Percentiles rank a stretch among this genome's conserved stretches.
phyloP scores from a whole-genome alignment of 2,888 invertebrate species.

The Apomyelois bistriatella region DNA sequence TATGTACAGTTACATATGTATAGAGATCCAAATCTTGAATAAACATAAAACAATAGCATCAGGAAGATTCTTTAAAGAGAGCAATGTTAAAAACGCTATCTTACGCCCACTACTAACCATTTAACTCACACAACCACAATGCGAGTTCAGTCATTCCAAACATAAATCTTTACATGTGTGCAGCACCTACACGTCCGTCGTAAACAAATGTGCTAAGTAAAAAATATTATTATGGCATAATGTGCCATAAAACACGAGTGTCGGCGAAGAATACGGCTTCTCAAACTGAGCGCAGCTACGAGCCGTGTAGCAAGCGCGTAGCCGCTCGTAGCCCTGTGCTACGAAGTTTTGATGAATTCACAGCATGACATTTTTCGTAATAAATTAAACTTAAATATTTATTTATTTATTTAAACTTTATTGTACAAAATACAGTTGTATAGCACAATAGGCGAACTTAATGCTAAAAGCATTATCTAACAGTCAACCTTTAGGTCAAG shows the following conservation, averaged over 20 bases:
- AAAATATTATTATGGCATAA: constrained; percentile 77
- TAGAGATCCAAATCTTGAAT: too few species aligned
- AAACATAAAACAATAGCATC: too few species aligned
- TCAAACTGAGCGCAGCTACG: constrained; percentile 43
- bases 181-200: constrained; percentile 17
- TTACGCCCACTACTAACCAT: constrained; percentile 41
- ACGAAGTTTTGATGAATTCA: constrained; percentile 10
- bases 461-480: too few species aligned
- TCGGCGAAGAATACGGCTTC: constrained; percentile 42
- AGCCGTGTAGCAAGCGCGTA: constrained; percentile 31
- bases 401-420: too few species aligned
- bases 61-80: too few species aligned
- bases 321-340: constrained; percentile 19
- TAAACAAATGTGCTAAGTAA: constrained; percentile 76
- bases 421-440: too few species aligned
- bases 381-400: too few species aligned
- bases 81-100: neutral
- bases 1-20: too few species aligned
- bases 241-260: constrained; percentile 73
- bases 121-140: constrained; percentile 29
- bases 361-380: too few species aligned
- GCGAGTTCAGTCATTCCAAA: neutral
- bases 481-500: too few species aligned
- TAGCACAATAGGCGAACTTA: too few species aligned
- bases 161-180: constrained; percentile 7